These are phyloP conservation scores for Pipistrellus kuhlii DNA, from an alignment of 2,797 vertebrate genomes.

Conservation along the genomic window DNA sequence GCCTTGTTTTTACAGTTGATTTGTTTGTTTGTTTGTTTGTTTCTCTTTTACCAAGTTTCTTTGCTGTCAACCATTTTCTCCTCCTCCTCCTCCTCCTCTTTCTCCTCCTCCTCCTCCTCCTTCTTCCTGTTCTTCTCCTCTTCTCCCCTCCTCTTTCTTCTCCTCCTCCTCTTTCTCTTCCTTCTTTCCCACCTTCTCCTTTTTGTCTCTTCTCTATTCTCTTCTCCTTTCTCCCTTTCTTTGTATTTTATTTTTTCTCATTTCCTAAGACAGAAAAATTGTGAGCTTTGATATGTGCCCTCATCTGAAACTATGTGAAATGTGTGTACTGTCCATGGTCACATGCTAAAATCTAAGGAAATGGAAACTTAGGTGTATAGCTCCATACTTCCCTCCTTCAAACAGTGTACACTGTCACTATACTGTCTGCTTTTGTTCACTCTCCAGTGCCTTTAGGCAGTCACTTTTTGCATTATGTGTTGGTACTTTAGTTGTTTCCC, in stretches of 20 bases:
- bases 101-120: no score
- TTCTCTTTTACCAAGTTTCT: neutral
- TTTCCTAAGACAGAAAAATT: neutral
- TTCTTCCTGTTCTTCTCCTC: no score
- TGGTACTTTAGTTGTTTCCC: neutral
- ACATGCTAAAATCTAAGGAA: neutral
- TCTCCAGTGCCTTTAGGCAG: neutral
- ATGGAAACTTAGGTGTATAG: neutral
- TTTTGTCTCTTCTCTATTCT: neutral
- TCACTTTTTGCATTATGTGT: neutral
- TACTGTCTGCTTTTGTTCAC: no score
- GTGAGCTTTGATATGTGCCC: neutral
- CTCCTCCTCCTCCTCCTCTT: accelerated
- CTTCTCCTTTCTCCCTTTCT: neutral
- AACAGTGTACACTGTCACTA: neutral
- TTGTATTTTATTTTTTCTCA: neutral
- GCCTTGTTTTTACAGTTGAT: neutral
- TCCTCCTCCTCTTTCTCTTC: no score
- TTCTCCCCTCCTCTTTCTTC: accelerated
- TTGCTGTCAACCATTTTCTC: neutral
- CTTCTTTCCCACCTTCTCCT: neutral
- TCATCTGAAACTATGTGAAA: neutral
- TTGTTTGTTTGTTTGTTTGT: neutral
- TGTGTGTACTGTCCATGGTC: neutral
- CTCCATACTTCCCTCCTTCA: neutral